Evolutionary conservation across 2,888 invertebrate genomes (phyloP), one percentile per base, ranked within the genome.

Genomic region (Drosophila neotestacea): DNA sequence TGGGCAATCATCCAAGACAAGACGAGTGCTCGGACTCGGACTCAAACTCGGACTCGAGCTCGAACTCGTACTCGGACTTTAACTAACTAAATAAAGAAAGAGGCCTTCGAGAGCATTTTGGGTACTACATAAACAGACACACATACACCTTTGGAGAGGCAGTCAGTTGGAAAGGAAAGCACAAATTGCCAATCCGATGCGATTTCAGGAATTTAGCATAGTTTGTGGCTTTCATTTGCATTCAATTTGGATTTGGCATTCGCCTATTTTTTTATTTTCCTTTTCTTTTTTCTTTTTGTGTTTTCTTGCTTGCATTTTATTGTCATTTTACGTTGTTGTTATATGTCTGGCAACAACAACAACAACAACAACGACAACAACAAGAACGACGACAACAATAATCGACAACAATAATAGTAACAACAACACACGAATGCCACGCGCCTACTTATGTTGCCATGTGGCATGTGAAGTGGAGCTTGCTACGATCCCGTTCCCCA

Each of bases 211-310:
- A 90, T 90, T 90, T 79, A 87, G 81, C 87, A 86, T 88, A 87
- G 86, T 86, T 88, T 86, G 88, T 85, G 87, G 88, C 89, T 90
- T 91, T 91, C 90, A 91, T 91, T 91, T 91, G 91, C 91, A 91
- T 91, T 91, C 90, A 91, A 91, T 90, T 90, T 90, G 83, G 81
- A 83, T 76, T 88, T 85, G 77, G 76, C 75, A 75, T 74, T 79
- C 81, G 71, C 74, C 75, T 65, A 64, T 84, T 79, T 75, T 75
- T 71, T 73, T 38, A 54, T 56, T 56, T 67, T 42, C 39, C 47
- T 41, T 70, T 32, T 41, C 34, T 50, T 16, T 65, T 42, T 73
- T 42, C 58, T 65, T 68, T 60, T 50, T 22, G 50, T 65, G 59
- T 71, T 73, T 63, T 66, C 39, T 71, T 70, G 70, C 60, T 56